Conservation (phyloP, 2,888 invertebrate genomes). For the Byasa hedistus region DNA sequence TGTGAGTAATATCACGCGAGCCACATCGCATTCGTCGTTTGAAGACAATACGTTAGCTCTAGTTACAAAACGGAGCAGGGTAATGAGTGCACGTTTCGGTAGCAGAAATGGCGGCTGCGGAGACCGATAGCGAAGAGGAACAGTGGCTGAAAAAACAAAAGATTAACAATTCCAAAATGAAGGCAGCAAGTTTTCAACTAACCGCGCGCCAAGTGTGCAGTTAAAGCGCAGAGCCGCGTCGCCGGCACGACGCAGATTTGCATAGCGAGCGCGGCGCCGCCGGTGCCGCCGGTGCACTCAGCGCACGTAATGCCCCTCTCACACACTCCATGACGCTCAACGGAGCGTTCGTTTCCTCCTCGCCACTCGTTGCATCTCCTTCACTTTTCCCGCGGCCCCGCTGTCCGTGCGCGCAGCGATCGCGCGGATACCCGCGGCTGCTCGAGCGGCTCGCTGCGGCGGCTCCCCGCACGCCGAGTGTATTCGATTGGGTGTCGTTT, state of each 20-base stretch:
- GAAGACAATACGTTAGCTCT: too few relatives aligned
- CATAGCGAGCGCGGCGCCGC: not conserved
- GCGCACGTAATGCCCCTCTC: not conserved
- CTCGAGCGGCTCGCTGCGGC: not conserved
- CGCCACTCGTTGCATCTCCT: not conserved
- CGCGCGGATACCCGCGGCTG: not conserved
- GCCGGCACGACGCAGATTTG: slow-evolving; percentile 8
- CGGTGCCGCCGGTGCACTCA: not conserved
- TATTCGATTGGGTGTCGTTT: not conserved
- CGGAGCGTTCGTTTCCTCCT: not conserved
- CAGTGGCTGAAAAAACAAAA: not conserved
- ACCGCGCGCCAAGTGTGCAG: not conserved
- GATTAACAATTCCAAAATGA: not conserved
- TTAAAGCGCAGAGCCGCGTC: not conserved
- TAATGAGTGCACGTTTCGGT: too few relatives aligned
- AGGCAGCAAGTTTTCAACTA: not conserved
- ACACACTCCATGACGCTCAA: not conserved
- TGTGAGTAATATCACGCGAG: too few relatives aligned
- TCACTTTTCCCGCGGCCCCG: not conserved
- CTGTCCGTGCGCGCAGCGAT: not conserved
- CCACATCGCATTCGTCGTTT: too few relatives aligned
- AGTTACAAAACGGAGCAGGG: too few relatives aligned
- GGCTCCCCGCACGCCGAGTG: not conserved
- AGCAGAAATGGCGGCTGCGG: too few relatives aligned
- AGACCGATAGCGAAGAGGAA: too few relatives aligned